Evolutionary conservation across 2,113 vertebrate genomes (phyloP), one percentile per base, ranked within the genome.

Genomic region (Hippolais icterina): DNA sequence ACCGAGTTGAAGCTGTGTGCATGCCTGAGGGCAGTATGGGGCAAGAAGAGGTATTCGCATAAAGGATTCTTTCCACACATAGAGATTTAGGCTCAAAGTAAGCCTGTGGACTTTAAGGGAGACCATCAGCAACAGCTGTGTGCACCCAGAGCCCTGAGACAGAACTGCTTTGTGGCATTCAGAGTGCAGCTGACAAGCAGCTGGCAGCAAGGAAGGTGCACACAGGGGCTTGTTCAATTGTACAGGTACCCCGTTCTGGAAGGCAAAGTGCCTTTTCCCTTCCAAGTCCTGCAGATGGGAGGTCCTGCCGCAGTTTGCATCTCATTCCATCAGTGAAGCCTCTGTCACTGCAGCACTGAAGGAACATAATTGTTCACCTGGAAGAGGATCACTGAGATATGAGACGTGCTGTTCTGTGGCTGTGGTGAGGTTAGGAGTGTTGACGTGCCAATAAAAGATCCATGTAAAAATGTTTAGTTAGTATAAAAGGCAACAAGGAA

Each of bases 381-480:
- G 22, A 50, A 89, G 70, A 85, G 31, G 59, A 29, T 83, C 6
- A 0, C 28, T 3, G 4, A 78, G 59, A 15, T 77, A 17, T 3
- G 35, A 89, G 49, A 56, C 1, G 1, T 2, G 2, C 59, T 59
- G 49, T 46, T 64, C 35, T 29, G 47, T 68, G 41, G 44, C 56
- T 71, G 24, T 1, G 2, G 24, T 69, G 65, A 78, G 88, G 90
- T 95, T 89, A 92, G 88, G 74, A 87, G 61, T 35, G 59, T 76
- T 90, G 83, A 79, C 83, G 75, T 35, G 44, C 65, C 66, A 87
- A 85, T 95, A 88, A 93, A 88, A 92, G 37, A 44, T 91, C 79
- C 16, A 25, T 70, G 69, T 94, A 96, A 89, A 93, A 82, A 44
- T 77, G 41, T 82, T 95, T 76, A 50, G 82, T 74, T 93, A 76